A percentile compares a stretch with the other conserved stretches of the same genome.
Evolutionary conservation across 1,140 invertebrate genomes (phyloP).

Genomic region (Rhagoletis pomonella): DNA sequence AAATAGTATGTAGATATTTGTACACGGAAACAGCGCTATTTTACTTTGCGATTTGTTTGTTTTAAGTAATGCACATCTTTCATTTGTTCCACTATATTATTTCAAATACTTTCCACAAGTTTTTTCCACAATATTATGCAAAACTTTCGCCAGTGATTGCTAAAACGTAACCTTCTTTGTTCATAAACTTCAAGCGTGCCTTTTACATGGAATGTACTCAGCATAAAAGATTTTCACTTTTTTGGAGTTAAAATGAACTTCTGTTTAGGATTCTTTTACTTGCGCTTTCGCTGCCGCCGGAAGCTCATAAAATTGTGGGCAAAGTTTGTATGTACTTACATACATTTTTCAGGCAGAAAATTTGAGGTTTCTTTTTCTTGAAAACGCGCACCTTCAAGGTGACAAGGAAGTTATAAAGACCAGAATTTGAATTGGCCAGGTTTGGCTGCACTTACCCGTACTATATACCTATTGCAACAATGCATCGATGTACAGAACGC

Average conservation of each 20-base stretch:
- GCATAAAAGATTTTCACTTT: neutral
- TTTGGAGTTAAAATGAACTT: slow-evolving; percentile 72
- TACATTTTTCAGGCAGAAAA: slow-evolving; percentile 30
- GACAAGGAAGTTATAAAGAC: neutral
- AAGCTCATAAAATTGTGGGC: slow-evolving; percentile 67
- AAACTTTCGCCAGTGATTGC: slow-evolving; percentile 45
- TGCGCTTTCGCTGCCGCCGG: slow-evolving; percentile 55
- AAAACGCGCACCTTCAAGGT: neutral
- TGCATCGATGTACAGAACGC: no score
- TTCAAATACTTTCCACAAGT: slow-evolving; percentile 49
- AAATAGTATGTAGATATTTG: neutral
- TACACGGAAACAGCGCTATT: slow-evolving; percentile 7
- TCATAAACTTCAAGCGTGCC: neutral
- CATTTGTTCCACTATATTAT: slow-evolving; percentile 43
- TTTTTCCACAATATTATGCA: slow-evolving; percentile 7
- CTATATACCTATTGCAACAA: no score
- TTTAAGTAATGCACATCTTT: slow-evolving; percentile 51
- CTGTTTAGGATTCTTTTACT: slow-evolving; percentile 57
- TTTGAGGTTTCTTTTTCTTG: neutral
- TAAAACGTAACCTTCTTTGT: neutral
- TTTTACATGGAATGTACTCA: neutral
- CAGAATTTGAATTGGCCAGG: neutral
- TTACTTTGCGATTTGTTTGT: slow-evolving; percentile 51
- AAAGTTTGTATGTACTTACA: neutral
- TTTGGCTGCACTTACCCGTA: neutral